Evolutionary conservation across 2,888 invertebrate species (phyloP), one percentile per base, ranked within the genome.

Genomic region (Diarsia rubi): DNA sequence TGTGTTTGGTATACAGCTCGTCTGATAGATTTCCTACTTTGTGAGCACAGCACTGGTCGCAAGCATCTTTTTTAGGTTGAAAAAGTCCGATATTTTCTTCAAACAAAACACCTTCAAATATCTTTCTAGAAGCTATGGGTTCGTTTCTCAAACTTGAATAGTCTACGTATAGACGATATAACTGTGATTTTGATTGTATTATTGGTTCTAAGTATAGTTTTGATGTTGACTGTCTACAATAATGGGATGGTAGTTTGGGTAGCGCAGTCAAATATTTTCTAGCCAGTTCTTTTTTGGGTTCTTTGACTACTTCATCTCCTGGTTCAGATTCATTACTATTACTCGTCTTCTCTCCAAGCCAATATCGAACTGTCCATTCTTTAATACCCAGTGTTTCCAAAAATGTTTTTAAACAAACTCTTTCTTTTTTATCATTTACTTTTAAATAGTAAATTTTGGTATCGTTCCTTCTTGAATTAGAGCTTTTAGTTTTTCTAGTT

Each of bases 21-120:
- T 60, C 37, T 21, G 60, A 12, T 37, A 60, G 1, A 37, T 60
- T 60, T 2, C 60, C 60, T 8, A 21, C 60, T 60, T 60, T 60
- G 60, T 60, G 37, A 21, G 60, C 60, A 12, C 60, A 60, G 9
- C 60, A 60, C 60, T 37, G 60, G 60, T 60, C 60, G 37, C 60
- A 60, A 9, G 60, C 60, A 60, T 60, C 60, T 8, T 60, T 60
- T 37, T 37, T 60, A 6, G 60, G 31, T 37, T 60, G 60, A 21
- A 60, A 60, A 0, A 60, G 9, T 37, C 60, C 37, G 2, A 60
- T 60, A 37, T 60, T 60, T 8, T 44, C 44, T 8, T 44, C 44
- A 44, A 44, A 8, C 44, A 44, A 44, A 44, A 44, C 44, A 8
- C 44, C 6, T 44, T 44, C 44, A 44, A 44, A 44, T 44, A 44